These are phyloP conservation scores for Anguilla rostrata DNA, from an alignment of 2,113 vertebrate species.

Conservation along the genomic window DNA sequence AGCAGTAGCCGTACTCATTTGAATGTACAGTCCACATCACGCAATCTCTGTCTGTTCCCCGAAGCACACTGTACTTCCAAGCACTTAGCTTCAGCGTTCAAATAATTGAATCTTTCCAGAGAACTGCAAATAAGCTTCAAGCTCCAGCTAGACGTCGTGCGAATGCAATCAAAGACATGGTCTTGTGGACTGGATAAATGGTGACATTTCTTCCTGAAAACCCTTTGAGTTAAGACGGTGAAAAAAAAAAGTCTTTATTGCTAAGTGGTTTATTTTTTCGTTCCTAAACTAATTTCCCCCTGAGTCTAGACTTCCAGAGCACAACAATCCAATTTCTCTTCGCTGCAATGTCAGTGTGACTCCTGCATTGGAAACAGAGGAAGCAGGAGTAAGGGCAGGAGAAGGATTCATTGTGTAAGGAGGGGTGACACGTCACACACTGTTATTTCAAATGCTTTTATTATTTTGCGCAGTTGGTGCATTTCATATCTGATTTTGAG, in stretches of 20 bases:
- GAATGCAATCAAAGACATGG: not conserved
- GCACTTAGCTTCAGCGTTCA: not conserved
- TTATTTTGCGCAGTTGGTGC: constrained; percentile 25
- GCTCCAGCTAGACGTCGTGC: not conserved
- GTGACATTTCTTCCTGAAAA: not conserved
- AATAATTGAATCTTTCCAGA: not conserved
- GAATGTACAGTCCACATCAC: not conserved
- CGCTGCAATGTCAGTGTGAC: constrained; percentile 31
- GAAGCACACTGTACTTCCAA: not conserved
- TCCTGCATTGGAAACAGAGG: constrained; percentile 11
- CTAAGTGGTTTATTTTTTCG: constrained; percentile 40
- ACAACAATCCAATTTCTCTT: constrained; percentile 43
- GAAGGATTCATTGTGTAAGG: constrained; percentile 24
- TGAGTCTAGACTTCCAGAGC: constrained; percentile 49
- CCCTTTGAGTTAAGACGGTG: not conserved
- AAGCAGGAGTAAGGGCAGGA: not conserved
- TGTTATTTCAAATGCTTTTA: not conserved
- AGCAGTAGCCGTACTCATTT: not conserved
- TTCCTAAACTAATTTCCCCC: constrained; percentile 50
- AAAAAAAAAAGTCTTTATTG: not conserved
- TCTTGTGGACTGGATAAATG: not conserved
- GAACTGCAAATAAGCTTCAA: not conserved
- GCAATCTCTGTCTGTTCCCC: not conserved
- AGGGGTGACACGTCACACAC: constrained; percentile 40
- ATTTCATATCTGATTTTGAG: constrained; percentile 31